These are phyloP conservation scores for Nomada ferruginata DNA, from an alignment of 2,888 invertebrate species.

Conservation along the genomic window DNA sequence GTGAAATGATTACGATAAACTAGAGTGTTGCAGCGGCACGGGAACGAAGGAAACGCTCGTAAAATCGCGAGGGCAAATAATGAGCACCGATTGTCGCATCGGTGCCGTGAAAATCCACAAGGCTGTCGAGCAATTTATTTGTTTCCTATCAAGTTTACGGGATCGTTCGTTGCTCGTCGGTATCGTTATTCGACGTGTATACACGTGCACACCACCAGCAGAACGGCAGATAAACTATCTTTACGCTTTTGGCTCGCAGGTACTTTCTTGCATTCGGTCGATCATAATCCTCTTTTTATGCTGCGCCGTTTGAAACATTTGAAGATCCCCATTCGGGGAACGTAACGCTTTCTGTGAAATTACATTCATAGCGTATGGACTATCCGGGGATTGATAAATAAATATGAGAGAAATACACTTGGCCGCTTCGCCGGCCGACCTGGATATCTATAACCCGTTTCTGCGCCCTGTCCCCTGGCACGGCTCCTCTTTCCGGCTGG, in stretches of 20 bases:
- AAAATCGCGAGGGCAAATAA: conserved; percentile 50
- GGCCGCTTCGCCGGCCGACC: conserved; percentile 71
- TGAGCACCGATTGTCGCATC: conserved; percentile 36
- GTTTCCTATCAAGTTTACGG: conserved; percentile 32
- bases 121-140: conserved; percentile 32
- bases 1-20: conserved; percentile 71
- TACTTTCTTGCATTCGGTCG: neutral
- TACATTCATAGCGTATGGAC: conserved; percentile 20
- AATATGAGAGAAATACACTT: conserved; percentile 58
- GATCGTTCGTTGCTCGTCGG: conserved; percentile 35
- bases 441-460: conserved; percentile 65
- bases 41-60: conserved; percentile 50
- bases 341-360: conserved; percentile 18
- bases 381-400: conserved; percentile 46
- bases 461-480: conserved; percentile 18
- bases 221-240: neutral
- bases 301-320: neutral
- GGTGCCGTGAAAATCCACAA: conserved; percentile 39
- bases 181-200: neutral
- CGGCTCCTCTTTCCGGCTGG: neutral
- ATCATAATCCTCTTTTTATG: neutral
- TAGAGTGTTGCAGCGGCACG: conserved; percentile 38
- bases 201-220: neutral
- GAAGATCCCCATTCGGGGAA: conserved; percentile 29
- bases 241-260: neutral